Conservation (phyloP, 1,140 invertebrate genomes). For the Euura saliciscinereae region DNA sequence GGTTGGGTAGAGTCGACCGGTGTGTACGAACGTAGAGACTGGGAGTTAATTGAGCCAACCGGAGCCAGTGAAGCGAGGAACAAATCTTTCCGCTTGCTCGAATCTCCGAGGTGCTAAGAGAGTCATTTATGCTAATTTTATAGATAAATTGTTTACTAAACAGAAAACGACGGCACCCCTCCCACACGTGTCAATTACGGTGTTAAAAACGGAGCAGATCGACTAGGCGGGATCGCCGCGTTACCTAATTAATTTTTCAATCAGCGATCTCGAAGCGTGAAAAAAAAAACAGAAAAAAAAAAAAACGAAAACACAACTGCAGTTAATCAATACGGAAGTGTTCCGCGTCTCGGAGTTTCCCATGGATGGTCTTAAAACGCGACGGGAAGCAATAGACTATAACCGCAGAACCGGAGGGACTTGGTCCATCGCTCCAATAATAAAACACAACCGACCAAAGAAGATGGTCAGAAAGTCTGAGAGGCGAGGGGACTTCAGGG, state of each 20-base stretch:
- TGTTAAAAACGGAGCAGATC: too few species aligned
- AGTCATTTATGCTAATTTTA: conserved; percentile 38
- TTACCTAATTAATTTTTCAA: too few species aligned
- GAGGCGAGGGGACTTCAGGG: neutral
- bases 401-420: conserved; percentile 8
- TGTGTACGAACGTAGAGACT: neutral
- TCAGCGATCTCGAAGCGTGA: too few species aligned
- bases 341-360: neutral
- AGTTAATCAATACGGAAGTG: conserved; percentile 36
- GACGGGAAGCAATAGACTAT: neutral
- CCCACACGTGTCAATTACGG: too few species aligned
- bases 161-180: neutral
- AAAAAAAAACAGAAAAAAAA: too few species aligned
- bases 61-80: conserved; percentile 41
- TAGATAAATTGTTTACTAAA: conserved; percentile 15
- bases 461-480: conserved; percentile 9
- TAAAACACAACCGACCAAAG: neutral
- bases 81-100: conserved; percentile 36
- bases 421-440: neutral
- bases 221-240: too few species aligned
- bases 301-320: too few species aligned
- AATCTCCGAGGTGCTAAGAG: conserved; percentile 29
- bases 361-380: neutral
- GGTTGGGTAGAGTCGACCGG: conserved; percentile 10
- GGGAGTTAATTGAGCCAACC: conserved; percentile 37